phyloP scores from a whole-genome alignment of 2,797 vertebrate genomes.

The Oryzias dopingdopingensis region DNA sequence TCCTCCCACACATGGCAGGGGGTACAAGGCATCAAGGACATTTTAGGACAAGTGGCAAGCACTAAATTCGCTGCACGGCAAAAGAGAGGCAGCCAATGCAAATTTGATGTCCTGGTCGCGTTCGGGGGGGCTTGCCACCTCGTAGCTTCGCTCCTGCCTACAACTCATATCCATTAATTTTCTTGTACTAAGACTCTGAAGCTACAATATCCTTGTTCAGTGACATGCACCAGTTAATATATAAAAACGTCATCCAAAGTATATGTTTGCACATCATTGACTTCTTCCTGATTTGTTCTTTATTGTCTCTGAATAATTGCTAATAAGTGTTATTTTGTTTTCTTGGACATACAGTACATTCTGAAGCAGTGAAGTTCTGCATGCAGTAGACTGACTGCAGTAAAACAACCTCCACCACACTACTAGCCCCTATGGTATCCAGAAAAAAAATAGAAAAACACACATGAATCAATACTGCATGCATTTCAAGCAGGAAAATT shows the following conservation, averaged over 20 bases:
- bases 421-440: slow-evolving; percentile 80
- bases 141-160: neutral
- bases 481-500: slow-evolving; percentile 79
- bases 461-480: slow-evolving; percentile 80
- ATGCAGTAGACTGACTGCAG: slow-evolving; percentile 62
- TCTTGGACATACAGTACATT: slow-evolving; percentile 1
- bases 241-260: too few relatives aligned
- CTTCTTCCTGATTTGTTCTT: neutral
- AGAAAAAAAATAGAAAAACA: slow-evolving; percentile 51
- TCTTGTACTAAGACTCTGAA: slow-evolving; percentile 14
- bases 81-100: too few relatives aligned
- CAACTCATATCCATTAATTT: slow-evolving; percentile 44
- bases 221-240: too few relatives aligned
- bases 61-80: too few relatives aligned
- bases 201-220: neutral
- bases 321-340: neutral
- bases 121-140: too few relatives aligned
- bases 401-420: slow-evolving; percentile 69
- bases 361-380: slow-evolving; percentile 26
- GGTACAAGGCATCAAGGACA: too few relatives aligned
- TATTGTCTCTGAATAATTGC: neutral
- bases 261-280: neutral
- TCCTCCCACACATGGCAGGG: too few relatives aligned
- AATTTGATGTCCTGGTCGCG: too few relatives aligned
- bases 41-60: too few relatives aligned